Evolutionary conservation across 2,113 vertebrate species (phyloP).

Genomic region (Sturnus vulgaris): DNA sequence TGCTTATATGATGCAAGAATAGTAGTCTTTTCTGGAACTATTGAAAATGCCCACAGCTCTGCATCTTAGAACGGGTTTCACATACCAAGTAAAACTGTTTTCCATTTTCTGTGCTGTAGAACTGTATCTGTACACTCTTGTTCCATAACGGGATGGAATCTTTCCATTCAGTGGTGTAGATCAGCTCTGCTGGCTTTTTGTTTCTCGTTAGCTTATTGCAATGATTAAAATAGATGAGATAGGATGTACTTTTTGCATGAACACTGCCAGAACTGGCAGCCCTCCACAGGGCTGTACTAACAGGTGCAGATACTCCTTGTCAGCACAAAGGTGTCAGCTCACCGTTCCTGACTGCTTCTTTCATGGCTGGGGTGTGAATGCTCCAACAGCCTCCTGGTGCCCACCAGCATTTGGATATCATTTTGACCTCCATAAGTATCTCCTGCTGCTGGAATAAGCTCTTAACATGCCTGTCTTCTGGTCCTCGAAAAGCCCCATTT

Average conservation of each 20-base stretch:
- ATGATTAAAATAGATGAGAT: not conserved
- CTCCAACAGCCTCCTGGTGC: not conserved
- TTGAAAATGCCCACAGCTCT: not conserved
- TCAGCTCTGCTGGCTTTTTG: not conserved
- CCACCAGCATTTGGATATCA: not conserved
- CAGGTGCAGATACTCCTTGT: not conserved
- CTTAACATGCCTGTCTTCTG: not conserved
- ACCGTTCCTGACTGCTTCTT: not conserved
- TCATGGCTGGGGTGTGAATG: not conserved
- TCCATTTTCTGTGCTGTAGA: not conserved
- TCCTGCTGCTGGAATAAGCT: not conserved
- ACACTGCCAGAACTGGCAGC: not conserved
- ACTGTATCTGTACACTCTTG: not conserved
- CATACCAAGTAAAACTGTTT: not conserved
- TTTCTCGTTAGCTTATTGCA: not conserved
- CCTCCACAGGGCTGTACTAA: not conserved
- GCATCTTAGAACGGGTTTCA: not conserved
- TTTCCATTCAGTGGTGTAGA: not conserved
- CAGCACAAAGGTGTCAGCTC: not conserved
- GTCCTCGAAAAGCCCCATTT: slow-evolving; percentile 9
- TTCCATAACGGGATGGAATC: not conserved
- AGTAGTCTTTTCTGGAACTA: not conserved
- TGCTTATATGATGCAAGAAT: not conserved
- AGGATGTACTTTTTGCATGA: not conserved
- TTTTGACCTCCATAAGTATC: not conserved